Evolutionary conservation across 2,888 invertebrate genomes (phyloP).

Genomic region (Netelia fuscicornis): DNA sequence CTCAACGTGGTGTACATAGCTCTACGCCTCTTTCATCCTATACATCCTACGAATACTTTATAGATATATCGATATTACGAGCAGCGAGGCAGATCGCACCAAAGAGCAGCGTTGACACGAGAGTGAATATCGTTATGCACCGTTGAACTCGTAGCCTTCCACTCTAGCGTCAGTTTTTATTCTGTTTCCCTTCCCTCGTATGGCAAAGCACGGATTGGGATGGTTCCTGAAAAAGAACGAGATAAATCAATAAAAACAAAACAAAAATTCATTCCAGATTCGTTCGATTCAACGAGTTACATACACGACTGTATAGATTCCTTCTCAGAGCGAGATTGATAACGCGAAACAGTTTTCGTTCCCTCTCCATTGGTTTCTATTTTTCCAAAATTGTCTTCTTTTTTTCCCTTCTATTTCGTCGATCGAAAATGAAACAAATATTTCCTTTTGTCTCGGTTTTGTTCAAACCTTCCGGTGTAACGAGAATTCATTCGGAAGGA

Average conservation of each 20-base stretch:
- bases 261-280: not conserved
- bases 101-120: conserved; percentile 33
- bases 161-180: not conserved
- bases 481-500: too few relatives aligned
- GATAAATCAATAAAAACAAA: too few relatives aligned
- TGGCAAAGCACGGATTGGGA: not conserved
- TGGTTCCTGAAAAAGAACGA: not conserved
- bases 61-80: too few relatives aligned
- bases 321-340: too few relatives aligned
- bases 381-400: too few relatives aligned
- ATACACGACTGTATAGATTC: not conserved
- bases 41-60: not conserved
- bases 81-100: conserved; percentile 5
- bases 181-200: not conserved
- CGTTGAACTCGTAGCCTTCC: conserved; percentile 33
- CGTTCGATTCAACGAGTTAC: not conserved
- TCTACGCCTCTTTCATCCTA: not conserved
- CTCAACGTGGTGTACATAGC: not conserved
- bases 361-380: too few relatives aligned
- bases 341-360: too few relatives aligned
- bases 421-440: too few relatives aligned
- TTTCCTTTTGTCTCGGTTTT: too few relatives aligned
- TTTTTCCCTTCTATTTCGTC: too few relatives aligned
- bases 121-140: conserved; percentile 41
- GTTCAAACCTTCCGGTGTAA: too few relatives aligned